A percentile compares a stretch with the other conserved stretches of the same genome.
Conservation (phyloP, 2,113 vertebrate species). For the Tragelaphus imberbis region DNA sequence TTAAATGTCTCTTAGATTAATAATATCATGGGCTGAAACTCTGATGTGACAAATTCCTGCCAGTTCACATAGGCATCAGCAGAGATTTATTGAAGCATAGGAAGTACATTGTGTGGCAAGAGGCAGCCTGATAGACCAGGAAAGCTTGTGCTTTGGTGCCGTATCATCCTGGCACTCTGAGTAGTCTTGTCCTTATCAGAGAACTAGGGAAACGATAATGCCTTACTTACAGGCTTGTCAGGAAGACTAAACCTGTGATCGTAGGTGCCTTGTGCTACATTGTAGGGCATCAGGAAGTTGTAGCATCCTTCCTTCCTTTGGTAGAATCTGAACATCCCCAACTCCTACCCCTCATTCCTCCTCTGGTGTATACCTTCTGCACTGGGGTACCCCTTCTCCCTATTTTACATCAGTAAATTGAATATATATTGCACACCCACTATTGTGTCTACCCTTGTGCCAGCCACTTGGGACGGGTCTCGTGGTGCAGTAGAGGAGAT, state of each 20-base stretch:
- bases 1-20: background rate
- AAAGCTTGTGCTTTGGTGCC: background rate
- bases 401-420: background rate
- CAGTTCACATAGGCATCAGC: background rate
- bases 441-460: background rate
- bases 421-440: background rate
- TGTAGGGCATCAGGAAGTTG: background rate
- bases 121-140: background rate
- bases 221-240: background rate
- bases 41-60: background rate
- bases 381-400: background rate
- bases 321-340: background rate
- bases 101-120: background rate
- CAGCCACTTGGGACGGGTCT: background rate
- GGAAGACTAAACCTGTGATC: background rate
- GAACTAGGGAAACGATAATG: background rate
- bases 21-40: background rate
- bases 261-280: background rate
- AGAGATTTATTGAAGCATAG: background rate
- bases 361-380: background rate
- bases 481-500: background rate
- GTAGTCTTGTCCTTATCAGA: background rate
- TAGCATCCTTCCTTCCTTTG: background rate
- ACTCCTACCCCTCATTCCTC: background rate
- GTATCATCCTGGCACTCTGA: background rate